A percentile compares a stretch with the other conserved stretches of the same genome.
Evolutionary conservation across 2,797 vertebrate genomes (phyloP).

Genomic region (Betta splendens): DNA sequence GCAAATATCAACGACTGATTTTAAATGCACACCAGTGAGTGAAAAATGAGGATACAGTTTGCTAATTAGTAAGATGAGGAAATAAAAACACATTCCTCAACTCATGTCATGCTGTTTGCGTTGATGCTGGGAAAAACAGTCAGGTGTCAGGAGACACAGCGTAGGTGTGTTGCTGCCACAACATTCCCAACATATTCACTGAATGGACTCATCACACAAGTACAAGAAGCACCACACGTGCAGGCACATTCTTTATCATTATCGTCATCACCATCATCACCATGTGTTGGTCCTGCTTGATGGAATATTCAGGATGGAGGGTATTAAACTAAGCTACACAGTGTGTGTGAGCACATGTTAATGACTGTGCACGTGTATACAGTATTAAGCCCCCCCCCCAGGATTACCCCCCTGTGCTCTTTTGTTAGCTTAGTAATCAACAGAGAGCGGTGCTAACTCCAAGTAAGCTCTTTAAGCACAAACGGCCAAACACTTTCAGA

Average conservation of each 20-base stretch:
- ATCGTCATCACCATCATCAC: constrained; percentile 3
- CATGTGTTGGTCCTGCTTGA: background rate
- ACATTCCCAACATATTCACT: too few relatives aligned
- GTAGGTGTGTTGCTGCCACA: too few relatives aligned
- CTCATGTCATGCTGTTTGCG: too few relatives aligned
- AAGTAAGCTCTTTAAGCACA: constrained; percentile 47
- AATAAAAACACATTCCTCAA: too few relatives aligned
- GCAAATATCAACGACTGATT: constrained; percentile 30
- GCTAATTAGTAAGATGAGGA: background rate
- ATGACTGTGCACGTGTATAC: constrained; percentile 22
- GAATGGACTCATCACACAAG: too few relatives aligned
- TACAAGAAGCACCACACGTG: background rate
- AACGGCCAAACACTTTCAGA: constrained; percentile 32
- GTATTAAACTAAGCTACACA: constrained; percentile 44
- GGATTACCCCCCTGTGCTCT: constrained; percentile 55
- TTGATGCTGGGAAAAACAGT: too few relatives aligned
- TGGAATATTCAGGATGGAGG: constrained; percentile 16
- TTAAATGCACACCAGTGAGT: background rate
- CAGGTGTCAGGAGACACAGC: too few relatives aligned
- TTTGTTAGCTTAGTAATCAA: constrained; percentile 58
- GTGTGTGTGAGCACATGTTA: background rate
- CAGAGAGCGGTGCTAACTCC: constrained; percentile 40
- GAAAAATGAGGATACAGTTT: background rate
- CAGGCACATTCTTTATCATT: constrained; percentile 6
- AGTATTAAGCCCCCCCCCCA: constrained; percentile 28